These are phyloP conservation scores for Microdon myrmicae DNA, from an alignment of 2,888 invertebrate species.

Conservation along the genomic window DNA sequence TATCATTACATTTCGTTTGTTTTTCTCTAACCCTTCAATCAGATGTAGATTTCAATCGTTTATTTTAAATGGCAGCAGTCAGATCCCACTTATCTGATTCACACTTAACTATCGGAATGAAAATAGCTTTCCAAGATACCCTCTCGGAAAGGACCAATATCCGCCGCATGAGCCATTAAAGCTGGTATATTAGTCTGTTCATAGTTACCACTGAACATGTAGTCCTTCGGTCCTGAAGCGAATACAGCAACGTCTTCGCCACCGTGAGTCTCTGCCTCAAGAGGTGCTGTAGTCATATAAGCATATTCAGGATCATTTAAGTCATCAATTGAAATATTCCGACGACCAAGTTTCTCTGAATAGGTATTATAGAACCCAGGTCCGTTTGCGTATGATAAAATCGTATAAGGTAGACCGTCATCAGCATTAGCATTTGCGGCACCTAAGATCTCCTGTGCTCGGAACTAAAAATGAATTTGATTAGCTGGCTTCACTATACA, in stretches of 20 bases:
- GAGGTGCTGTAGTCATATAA: conserved; percentile 73
- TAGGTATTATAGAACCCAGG: conserved; percentile 71
- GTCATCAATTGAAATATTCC: conserved; percentile 54
- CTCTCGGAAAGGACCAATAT: conserved; percentile 71
- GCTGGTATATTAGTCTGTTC: conserved; percentile 85
- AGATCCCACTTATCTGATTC: too few relatives aligned
- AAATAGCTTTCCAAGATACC: neutral
- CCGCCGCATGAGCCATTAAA: conserved; percentile 77
- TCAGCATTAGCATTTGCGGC: conserved; percentile 68
- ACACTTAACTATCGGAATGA: too few relatives aligned
- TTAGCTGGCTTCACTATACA: neutral
- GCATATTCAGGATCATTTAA: conserved; percentile 59
- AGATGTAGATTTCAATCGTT: too few relatives aligned
- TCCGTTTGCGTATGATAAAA: conserved; percentile 81
- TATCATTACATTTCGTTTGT: too few relatives aligned
- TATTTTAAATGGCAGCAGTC: too few relatives aligned
- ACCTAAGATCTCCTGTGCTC: conserved; percentile 73
- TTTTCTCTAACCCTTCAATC: too few relatives aligned
- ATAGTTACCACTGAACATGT: conserved; percentile 81
- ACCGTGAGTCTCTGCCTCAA: conserved; percentile 76
- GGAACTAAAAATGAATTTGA: conserved; percentile 44
- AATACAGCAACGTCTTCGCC: conserved; percentile 85
- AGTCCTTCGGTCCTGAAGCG: conserved; percentile 81
- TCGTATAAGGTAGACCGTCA: conserved; percentile 74
- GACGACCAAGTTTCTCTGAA: conserved; percentile 56